Evolutionary conservation across 35 echinoderm and acorn worm genomes (phyloP).

Genomic region (Hemicentrotus pulcherrimus): DNA sequence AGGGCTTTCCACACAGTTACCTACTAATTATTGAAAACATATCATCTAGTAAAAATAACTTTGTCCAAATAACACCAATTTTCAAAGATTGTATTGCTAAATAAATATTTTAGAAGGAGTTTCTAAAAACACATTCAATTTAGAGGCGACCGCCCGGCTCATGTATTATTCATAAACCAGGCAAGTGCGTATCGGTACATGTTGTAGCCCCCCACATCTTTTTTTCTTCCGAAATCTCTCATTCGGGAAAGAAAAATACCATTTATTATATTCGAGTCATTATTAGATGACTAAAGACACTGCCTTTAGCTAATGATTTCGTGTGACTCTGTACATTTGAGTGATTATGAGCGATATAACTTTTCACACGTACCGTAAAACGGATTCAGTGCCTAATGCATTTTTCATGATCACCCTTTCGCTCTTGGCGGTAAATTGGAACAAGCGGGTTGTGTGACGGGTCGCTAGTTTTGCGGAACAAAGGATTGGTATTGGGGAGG

Average conservation of each 20-base stretch:
- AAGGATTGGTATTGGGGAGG: neutral
- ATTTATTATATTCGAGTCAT: neutral
- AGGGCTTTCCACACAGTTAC: neutral
- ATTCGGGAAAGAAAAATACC: neutral
- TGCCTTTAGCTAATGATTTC: neutral
- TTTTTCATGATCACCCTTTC: neutral
- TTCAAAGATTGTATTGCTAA: neutral
- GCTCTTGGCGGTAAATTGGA: constrained; percentile 10
- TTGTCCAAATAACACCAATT: neutral
- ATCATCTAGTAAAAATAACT: neutral
- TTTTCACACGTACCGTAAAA: neutral
- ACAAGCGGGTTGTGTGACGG: neutral
- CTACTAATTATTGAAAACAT: neutral
- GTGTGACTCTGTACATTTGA: neutral
- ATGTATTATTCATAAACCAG: neutral
- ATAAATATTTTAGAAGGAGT: neutral
- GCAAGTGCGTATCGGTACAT: neutral
- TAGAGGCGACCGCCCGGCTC: neutral
- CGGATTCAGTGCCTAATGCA: neutral
- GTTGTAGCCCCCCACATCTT: neutral
- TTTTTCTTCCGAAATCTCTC: neutral
- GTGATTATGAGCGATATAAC: neutral
- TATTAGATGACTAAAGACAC: neutral
- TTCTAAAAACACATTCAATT: neutral
- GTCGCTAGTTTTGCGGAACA: neutral